These are phyloP conservation scores for Halisarca cf. caerulea DNA, from an alignment of 37 sponge, comb jelly and placozoan genomes.

Conservation along the genomic window DNA sequence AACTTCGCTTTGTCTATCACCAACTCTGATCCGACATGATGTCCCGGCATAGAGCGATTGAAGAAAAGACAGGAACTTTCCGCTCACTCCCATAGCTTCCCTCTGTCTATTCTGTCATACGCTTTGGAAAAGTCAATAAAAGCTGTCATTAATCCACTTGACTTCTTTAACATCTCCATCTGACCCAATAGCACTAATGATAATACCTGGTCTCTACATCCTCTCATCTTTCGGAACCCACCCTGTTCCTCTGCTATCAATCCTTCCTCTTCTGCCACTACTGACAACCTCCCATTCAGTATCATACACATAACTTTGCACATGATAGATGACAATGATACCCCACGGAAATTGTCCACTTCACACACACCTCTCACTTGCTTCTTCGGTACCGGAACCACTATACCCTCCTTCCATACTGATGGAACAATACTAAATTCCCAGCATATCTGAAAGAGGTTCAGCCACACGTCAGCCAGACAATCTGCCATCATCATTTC, in stretches of 20 bases:
- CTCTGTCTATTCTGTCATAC: slow-evolving; percentile 18
- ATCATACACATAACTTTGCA: slow-evolving; percentile 18
- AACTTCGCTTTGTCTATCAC: no score
- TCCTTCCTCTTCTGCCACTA: slow-evolving; percentile 20
- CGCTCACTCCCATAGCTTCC: slow-evolving; percentile 20
- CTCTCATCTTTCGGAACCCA: slow-evolving; percentile 23
- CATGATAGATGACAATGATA: slow-evolving; percentile 16
- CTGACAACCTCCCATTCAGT: slow-evolving; percentile 11
- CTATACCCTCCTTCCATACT: slow-evolving; percentile 16
- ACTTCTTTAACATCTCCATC: slow-evolving; percentile 19
- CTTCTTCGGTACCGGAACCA: slow-evolving; percentile 16
- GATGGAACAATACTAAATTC: slow-evolving; percentile 15
- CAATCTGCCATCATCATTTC: slow-evolving; percentile 19
- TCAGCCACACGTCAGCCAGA: slow-evolving; percentile 21
- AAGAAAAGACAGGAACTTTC: slow-evolving; percentile 7
- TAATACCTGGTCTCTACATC: slow-evolving; percentile 25
- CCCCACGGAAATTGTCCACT: slow-evolving; percentile 20
- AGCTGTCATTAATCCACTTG: not conserved
- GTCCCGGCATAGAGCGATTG: slow-evolving; percentile 16
- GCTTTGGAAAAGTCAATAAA: slow-evolving; percentile 19
- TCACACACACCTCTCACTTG: slow-evolving; percentile 13
- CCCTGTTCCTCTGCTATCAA: not conserved
- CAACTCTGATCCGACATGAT: slow-evolving; percentile 13
- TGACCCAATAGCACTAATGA: slow-evolving; percentile 25
- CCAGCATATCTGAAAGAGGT: slow-evolving; percentile 19